Evolutionary conservation across 2,888 invertebrate species (phyloP).

Genomic region (Lepas anatifera): DNA sequence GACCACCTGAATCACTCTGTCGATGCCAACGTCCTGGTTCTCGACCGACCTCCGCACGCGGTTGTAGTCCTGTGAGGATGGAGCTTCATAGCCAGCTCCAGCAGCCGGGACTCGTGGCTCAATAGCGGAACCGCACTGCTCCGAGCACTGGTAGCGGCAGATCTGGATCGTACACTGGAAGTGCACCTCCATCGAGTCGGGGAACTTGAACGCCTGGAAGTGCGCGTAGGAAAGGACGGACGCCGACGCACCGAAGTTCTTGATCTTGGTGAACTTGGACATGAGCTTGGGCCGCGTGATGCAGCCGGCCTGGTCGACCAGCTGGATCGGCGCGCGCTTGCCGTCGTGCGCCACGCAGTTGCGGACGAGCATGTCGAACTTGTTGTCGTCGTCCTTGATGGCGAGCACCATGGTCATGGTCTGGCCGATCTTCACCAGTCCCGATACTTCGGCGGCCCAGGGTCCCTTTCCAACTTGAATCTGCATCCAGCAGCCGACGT

Average conservation of each 20-base stretch:
- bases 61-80: conserved; percentile 21
- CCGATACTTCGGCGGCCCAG: conserved; percentile 96
- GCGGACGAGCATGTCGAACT: conserved; percentile 87
- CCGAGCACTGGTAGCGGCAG: conserved; percentile 82
- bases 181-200: conserved; percentile 91
- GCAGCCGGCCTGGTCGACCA: conserved; percentile 85
- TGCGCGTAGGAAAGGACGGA: conserved; percentile 75
- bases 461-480: conserved; percentile 93
- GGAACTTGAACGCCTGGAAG: conserved; percentile 72
- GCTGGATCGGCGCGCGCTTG: conserved; percentile 80
- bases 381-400: conserved; percentile 89
- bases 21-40: conserved; percentile 64
- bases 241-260: conserved; percentile 86
- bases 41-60: conserved; percentile 16
- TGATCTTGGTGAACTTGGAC: conserved; percentile 87
- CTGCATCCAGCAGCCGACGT: conserved; percentile 95
- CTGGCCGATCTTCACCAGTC: conserved; percentile 89
- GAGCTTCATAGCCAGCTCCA: conserved; percentile 13
- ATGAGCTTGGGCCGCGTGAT: conserved; percentile 83
- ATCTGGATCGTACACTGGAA: conserved; percentile 93
- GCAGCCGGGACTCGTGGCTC: conserved; percentile 19
- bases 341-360: conserved; percentile 93
- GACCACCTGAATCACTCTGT: conserved; percentile 77
- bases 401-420: conserved; percentile 95
- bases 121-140: conserved; percentile 55